phyloP scores from a whole-genome alignment of 2,888 invertebrate species.

The Choreutis nemorana region DNA sequence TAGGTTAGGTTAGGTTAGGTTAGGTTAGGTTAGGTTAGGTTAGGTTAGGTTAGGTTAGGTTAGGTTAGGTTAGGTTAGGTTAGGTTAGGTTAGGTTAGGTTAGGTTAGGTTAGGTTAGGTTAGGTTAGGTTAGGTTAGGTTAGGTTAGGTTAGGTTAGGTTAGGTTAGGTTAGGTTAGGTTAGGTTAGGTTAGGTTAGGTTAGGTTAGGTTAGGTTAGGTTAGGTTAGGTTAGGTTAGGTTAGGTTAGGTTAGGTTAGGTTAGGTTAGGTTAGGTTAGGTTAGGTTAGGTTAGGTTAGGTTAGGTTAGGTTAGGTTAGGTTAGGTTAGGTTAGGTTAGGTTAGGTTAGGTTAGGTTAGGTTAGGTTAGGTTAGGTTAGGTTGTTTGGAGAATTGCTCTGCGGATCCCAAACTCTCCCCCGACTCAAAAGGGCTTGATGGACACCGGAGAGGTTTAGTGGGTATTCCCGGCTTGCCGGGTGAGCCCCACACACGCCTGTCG shows the following conservation, averaged over 20 bases:
- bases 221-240: conserved; percentile 5
- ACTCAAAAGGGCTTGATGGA: too few relatives aligned
- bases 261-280: conserved; percentile 4
- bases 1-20: conserved; percentile 2
- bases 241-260: conserved; percentile 6
- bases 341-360: conserved; percentile 5
- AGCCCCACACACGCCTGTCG: too few relatives aligned
- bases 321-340: conserved; percentile 5
- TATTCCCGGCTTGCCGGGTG: too few relatives aligned
- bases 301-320: conserved; percentile 6
- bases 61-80: conserved; percentile 2
- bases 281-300: conserved; percentile 6
- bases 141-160: conserved; percentile 5
- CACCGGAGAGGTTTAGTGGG: too few relatives aligned
- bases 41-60: conserved; percentile 2
- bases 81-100: conserved; percentile 2
- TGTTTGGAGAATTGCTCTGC: too few relatives aligned
- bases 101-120: conserved; percentile 2
- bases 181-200: conserved; percentile 7
- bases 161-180: conserved; percentile 7
- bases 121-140: conserved; percentile 2
- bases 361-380: conserved; percentile 6
- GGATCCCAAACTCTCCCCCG: too few relatives aligned
- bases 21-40: conserved; percentile 2
- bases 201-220: conserved; percentile 5